These are phyloP conservation scores for Redunca redunca DNA, from an alignment of 2,113 vertebrate genomes.

Conservation along the genomic window DNA sequence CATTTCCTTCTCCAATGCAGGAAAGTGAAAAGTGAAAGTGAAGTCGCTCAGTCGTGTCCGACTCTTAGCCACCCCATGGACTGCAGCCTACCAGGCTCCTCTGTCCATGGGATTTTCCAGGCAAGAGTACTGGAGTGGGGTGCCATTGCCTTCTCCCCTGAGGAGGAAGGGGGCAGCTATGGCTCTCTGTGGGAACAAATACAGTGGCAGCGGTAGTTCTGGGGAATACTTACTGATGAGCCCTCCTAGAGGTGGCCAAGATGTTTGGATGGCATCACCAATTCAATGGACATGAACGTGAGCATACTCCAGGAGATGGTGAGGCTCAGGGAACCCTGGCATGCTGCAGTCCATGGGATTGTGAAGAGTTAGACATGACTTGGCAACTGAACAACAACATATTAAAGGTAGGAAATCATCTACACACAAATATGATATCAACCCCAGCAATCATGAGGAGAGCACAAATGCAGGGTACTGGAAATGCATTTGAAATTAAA, in stretches of 20 bases:
- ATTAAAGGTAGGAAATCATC: background rate
- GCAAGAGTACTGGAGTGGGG: too few species aligned
- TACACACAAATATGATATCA: background rate
- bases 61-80: too few species aligned
- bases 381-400: background rate
- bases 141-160: background rate
- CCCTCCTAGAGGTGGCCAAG: background rate
- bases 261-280: background rate
- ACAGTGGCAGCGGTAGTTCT: background rate
- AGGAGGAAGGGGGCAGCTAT: background rate
- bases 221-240: background rate
- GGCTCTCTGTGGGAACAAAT: background rate
- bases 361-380: background rate
- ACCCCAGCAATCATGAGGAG: background rate
- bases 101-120: too few species aligned
- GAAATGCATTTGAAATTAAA: background rate
- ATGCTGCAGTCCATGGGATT: background rate
- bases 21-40: too few species aligned
- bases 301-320: background rate
- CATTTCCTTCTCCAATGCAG: too few species aligned
- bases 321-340: background rate
- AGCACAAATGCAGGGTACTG: background rate
- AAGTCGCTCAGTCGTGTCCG: fast-evolving
- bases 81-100: too few species aligned
- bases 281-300: background rate